These are phyloP conservation scores for Boloria selene DNA, from an alignment of 2,888 invertebrate species.

Conservation along the genomic window DNA sequence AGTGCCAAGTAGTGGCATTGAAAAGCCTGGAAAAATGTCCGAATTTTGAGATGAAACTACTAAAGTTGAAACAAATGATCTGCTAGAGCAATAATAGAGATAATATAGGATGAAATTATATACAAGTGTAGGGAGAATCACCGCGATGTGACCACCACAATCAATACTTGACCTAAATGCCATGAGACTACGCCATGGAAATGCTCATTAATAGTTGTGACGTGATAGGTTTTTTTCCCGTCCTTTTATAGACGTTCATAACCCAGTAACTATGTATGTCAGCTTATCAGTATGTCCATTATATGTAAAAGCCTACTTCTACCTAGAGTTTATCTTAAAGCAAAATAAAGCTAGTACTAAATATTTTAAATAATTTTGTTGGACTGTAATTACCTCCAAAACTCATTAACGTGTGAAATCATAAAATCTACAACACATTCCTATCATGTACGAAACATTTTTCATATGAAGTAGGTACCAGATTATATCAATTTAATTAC, in stretches of 20 bases:
- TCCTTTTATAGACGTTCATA: conserved; percentile 10
- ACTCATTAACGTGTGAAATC: too few relatives aligned
- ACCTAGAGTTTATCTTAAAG: background rate
- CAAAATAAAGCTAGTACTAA: too few relatives aligned
- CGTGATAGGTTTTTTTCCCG: conserved; percentile 17
- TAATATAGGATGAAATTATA: background rate
- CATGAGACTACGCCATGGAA: conserved; percentile 12
- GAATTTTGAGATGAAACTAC: too few relatives aligned
- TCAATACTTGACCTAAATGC: conserved; percentile 31
- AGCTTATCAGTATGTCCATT: conserved; percentile 2
- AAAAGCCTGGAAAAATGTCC: too few relatives aligned
- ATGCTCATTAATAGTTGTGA: conserved; percentile 21
- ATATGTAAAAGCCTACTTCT: background rate
- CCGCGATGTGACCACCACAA: conserved; percentile 14
- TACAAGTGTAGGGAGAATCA: conserved; percentile 1
- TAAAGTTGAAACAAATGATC: background rate
- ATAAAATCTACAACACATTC: too few relatives aligned
- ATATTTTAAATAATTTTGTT: too few relatives aligned
- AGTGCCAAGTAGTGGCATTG: too few relatives aligned
- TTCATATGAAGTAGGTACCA: too few relatives aligned
- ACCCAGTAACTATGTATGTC: conserved; percentile 11
- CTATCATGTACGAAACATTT: too few relatives aligned
- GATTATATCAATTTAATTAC: too few relatives aligned
- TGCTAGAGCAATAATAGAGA: background rate
- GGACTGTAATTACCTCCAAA: too few relatives aligned